Evolutionary conservation across 2,113 vertebrate species (phyloP).

Genomic region (Maylandia zebra): DNA sequence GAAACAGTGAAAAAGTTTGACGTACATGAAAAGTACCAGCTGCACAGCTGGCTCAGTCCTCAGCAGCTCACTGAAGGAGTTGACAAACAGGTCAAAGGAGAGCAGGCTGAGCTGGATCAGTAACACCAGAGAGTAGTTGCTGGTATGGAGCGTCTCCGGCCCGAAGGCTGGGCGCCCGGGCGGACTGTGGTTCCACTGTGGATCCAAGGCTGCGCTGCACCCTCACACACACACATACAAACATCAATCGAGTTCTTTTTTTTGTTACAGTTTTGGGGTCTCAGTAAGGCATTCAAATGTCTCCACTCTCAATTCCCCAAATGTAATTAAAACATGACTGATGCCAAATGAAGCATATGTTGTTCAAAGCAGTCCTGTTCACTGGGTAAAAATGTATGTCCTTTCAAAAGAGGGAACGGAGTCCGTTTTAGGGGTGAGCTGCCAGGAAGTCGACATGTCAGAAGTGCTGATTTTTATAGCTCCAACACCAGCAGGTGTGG

Average conservation of each 20-base stretch:
- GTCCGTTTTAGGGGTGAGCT: background rate
- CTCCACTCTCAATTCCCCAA: background rate
- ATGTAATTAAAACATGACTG: background rate
- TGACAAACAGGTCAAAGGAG: slow-evolving; percentile 87
- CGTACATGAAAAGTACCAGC: slow-evolving; percentile 90
- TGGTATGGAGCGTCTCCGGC: slow-evolving; percentile 80
- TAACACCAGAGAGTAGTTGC: slow-evolving; percentile 88
- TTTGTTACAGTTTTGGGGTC: background rate
- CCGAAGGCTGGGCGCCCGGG: slow-evolving; percentile 38
- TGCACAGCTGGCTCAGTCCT: slow-evolving; percentile 77
- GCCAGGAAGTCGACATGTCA: slow-evolving; percentile 2
- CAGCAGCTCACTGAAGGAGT: slow-evolving; percentile 90
- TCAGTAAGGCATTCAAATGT: background rate
- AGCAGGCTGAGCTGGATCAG: slow-evolving; percentile 85
- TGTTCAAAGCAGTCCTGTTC: background rate
- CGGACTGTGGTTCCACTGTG: slow-evolving; percentile 35
- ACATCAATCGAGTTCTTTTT: slow-evolving; percentile 11
- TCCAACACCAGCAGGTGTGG: background rate
- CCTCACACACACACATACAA: slow-evolving; percentile 32
- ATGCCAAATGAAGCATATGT: background rate
- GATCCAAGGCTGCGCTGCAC: slow-evolving; percentile 57
- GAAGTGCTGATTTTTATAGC: background rate
- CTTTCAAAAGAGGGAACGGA: background rate
- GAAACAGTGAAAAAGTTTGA: background rate
- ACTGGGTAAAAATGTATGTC: background rate